Evolutionary conservation across 2,113 vertebrate genomes (phyloP).

Genomic region (Tursiops truncatus): DNA sequence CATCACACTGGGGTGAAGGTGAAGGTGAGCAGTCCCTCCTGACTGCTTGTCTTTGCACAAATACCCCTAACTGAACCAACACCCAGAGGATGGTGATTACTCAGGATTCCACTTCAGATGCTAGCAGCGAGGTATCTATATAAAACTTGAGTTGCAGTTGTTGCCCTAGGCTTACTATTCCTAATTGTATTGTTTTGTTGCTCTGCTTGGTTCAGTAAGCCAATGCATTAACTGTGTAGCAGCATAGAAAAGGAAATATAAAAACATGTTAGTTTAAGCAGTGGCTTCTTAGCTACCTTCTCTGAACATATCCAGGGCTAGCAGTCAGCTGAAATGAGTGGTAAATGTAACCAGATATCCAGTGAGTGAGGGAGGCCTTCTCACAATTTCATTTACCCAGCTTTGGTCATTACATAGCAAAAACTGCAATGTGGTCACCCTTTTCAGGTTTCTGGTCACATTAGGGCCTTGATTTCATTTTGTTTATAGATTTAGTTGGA

Average conservation of each 20-base stretch:
- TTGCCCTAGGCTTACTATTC: constrained; percentile 70
- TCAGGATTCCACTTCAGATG: constrained; percentile 50
- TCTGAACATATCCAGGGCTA: neutral
- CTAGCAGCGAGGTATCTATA: constrained; percentile 15
- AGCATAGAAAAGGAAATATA: constrained; percentile 65
- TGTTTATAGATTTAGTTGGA: neutral
- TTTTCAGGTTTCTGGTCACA: neutral
- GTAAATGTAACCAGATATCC: neutral
- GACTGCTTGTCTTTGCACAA: neutral
- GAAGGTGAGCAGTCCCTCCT: neutral
- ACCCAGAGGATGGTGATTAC: constrained; percentile 41
- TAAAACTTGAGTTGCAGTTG: constrained; percentile 24
- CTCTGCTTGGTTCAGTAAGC: constrained; percentile 62
- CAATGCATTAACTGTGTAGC: constrained; percentile 60
- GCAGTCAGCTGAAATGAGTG: neutral
- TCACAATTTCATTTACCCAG: neutral
- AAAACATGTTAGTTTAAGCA: constrained; percentile 56
- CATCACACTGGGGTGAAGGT: neutral
- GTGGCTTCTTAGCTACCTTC: constrained; percentile 13
- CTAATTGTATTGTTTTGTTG: constrained; percentile 68
- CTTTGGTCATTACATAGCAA: neutral
- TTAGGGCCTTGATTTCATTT: neutral
- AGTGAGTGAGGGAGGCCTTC: neutral
- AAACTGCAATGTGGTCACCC: neutral
- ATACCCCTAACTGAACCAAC: constrained; percentile 12